Conservation (phyloP, 2,888 invertebrate genomes). For the Unio delphinus region DNA sequence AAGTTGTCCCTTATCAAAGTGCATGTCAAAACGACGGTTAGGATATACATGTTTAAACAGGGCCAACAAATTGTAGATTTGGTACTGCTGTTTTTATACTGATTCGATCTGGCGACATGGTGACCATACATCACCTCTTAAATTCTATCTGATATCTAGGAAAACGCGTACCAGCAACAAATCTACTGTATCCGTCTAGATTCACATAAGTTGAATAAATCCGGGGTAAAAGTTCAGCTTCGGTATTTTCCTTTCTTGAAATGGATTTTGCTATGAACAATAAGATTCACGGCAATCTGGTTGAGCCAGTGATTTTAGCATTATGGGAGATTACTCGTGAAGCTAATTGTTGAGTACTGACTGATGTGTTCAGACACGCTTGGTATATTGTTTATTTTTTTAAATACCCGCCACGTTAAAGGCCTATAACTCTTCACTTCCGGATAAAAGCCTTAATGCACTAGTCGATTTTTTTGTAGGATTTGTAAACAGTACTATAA, state of each 20-base stretch:
- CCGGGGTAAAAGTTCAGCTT: too few relatives aligned
- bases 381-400: constrained; percentile 9
- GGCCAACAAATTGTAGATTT: not conserved
- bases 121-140: too few relatives aligned
- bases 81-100: constrained; percentile 1
- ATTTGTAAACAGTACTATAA: not conserved
- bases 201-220: not conserved
- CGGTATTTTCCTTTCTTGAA: too few relatives aligned
- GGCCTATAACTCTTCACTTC: constrained; percentile 9
- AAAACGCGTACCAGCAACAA: constrained; percentile 4
- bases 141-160: too few relatives aligned
- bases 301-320: too few relatives aligned
- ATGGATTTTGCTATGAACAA: too few relatives aligned
- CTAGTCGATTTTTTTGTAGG: not conserved
- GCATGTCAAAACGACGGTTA: too few relatives aligned
- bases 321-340: too few relatives aligned
- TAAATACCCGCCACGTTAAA: constrained; percentile 25
- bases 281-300: too few relatives aligned
- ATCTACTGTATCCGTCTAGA: constrained; percentile 11
- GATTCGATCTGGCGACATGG: too few relatives aligned
- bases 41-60: too few relatives aligned
- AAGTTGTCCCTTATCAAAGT: too few relatives aligned
- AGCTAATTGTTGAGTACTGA: not conserved
- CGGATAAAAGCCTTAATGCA: not conserved
- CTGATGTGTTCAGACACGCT: constrained; percentile 27